These are phyloP conservation scores for Desmodus rotundus DNA, from an alignment of 2,113 vertebrate species.

Conservation along the genomic window DNA sequence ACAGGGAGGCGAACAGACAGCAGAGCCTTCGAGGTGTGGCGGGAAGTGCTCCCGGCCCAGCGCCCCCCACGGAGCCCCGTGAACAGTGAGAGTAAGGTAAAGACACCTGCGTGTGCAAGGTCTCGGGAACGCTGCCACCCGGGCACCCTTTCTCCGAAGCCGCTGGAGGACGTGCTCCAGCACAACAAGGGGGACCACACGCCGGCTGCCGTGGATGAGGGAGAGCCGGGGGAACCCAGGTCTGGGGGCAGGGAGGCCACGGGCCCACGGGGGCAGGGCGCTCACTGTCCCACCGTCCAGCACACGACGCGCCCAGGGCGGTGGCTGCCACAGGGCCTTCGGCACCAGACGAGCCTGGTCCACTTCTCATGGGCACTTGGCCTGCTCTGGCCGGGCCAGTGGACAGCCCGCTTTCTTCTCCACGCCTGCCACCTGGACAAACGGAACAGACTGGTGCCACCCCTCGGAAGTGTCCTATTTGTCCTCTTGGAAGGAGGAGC, in stretches of 20 bases:
- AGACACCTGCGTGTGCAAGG: accelerated
- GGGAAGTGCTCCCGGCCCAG: neutral
- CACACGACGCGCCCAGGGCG: neutral
- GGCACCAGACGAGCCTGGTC: accelerated
- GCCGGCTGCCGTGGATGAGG: too few species aligned
- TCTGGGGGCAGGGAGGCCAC: neutral
- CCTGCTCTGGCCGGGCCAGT: neutral
- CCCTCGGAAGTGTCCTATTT: neutral
- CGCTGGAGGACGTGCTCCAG: neutral
- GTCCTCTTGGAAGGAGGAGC: neutral
- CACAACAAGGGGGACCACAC: neutral
- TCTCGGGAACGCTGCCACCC: neutral
- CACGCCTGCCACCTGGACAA: accelerated
- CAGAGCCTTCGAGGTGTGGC: accelerated
- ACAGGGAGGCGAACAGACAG: too few species aligned
- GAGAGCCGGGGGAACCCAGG: too few species aligned
- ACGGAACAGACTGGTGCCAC: neutral
- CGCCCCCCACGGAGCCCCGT: neutral
- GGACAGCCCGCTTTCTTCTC: neutral
- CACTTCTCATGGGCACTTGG: neutral
- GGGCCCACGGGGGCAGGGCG: accelerated
- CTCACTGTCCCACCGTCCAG: accelerated
- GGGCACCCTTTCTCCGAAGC: neutral
- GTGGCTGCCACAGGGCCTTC: neutral
- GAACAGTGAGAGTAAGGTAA: neutral